Conservation (phyloP, 2,113 vertebrate genomes). For the Hippotragus niger region DNA sequence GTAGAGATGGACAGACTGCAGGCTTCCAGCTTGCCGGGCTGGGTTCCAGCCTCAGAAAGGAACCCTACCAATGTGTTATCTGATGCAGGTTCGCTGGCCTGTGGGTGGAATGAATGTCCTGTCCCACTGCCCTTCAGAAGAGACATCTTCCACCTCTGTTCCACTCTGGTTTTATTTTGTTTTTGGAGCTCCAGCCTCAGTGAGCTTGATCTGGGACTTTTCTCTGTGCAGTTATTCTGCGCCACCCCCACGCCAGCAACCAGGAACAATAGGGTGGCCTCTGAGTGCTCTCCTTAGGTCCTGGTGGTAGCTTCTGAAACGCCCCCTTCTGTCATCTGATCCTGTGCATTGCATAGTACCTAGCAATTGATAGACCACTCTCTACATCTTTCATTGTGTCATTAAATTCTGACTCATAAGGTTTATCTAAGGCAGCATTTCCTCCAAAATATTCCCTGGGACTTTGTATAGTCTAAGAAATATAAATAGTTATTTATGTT, state of each 20-base stretch:
- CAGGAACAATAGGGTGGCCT: not conserved
- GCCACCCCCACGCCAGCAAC: not conserved
- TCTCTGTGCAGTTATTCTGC: not conserved
- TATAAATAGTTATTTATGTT: not conserved
- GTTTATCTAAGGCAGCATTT: not conserved
- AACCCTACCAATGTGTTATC: not conserved
- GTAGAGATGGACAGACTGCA: not conserved
- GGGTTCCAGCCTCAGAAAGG: not conserved
- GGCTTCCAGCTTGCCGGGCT: not conserved
- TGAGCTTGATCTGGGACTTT: not conserved
- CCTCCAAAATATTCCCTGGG: not conserved
- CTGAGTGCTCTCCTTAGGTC: not conserved
- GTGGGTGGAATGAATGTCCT: not conserved
- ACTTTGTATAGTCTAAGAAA: not conserved
- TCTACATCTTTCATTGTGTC: not conserved
- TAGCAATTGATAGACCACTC: not conserved
- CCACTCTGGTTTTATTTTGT: not conserved
- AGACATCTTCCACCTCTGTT: not conserved
- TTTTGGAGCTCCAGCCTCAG: not conserved
- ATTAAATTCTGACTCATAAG: not conserved
- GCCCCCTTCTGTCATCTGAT: not conserved
- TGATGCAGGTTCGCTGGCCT: not conserved
- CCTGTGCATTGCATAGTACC: too few relatives aligned
- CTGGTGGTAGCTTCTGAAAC: not conserved
- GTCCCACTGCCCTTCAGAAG: not conserved